Conservation (phyloP, 2,113 vertebrate genomes). For the Bubalus kerabau region DNA sequence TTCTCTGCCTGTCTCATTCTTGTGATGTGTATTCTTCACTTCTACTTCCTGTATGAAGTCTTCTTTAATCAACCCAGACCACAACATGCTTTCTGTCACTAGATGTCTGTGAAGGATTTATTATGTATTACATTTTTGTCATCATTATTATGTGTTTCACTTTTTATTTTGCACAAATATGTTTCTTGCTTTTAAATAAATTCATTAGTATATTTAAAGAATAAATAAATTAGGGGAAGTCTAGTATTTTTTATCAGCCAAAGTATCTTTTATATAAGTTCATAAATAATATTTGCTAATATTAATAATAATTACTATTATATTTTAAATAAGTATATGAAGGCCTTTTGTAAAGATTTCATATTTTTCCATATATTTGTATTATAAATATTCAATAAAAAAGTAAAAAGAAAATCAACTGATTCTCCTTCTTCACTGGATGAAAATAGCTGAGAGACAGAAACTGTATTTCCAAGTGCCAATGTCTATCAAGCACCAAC, state of each 20-base stretch:
- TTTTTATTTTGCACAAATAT: not conserved
- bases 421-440: not conserved
- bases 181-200: not conserved
- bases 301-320: not conserved
- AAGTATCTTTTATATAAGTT: not conserved
- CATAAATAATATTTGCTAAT: not conserved
- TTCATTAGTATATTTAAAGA: not conserved
- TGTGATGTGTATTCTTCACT: not conserved
- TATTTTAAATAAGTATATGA: not conserved
- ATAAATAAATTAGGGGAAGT: not conserved
- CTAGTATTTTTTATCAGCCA: not conserved
- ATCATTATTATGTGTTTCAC: not conserved
- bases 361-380: not conserved
- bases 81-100: not conserved
- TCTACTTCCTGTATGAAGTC: not conserved
- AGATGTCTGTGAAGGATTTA: not conserved
- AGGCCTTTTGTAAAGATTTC: not conserved
- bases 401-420: not conserved
- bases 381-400: not conserved
- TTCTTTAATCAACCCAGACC: not conserved
- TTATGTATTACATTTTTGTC: not conserved
- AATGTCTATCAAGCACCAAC: not conserved
- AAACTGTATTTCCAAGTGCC: not conserved
- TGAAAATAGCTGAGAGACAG: not conserved
- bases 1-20: not conserved